Evolutionary conservation across 2,797 vertebrate genomes (phyloP).

Genomic region (Holocentrus rufus): DNA sequence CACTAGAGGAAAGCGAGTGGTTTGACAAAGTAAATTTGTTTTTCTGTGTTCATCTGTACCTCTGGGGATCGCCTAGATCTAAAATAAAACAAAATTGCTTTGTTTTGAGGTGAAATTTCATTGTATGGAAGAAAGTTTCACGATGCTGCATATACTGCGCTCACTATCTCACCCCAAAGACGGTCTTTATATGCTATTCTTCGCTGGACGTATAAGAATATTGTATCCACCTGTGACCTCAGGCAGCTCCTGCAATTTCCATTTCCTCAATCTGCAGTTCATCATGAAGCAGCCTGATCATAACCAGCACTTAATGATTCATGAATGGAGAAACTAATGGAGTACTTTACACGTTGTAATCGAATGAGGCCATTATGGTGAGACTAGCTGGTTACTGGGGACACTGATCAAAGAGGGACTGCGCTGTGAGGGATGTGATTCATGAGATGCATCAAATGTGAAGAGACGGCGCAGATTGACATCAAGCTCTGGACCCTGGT

Average conservation of each 20-base stretch:
- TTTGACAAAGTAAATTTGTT: slow-evolving; percentile 52
- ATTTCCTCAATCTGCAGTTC: slow-evolving; percentile 79
- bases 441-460: slow-evolving; percentile 68
- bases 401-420: slow-evolving; percentile 78
- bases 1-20: slow-evolving; percentile 29
- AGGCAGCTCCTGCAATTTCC: slow-evolving; percentile 70
- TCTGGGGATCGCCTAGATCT: slow-evolving; percentile 38
- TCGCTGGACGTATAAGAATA: slow-evolving; percentile 68
- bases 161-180: slow-evolving; percentile 34
- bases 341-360: slow-evolving; percentile 83
- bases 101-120: slow-evolving; percentile 38
- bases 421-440: slow-evolving; percentile 59
- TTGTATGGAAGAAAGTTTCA: slow-evolving; percentile 2
- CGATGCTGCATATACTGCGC: slow-evolving; percentile 27
- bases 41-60: slow-evolving; percentile 44
- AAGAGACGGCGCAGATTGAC: slow-evolving; percentile 59
- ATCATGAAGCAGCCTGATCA: slow-evolving; percentile 79
- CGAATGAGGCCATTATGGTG: slow-evolving; percentile 80
- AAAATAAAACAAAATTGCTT: slow-evolving; percentile 49
- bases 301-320: slow-evolving; percentile 84
- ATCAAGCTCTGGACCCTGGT: slow-evolving; percentile 63
- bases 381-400: slow-evolving; percentile 77
- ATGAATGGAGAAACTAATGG: slow-evolving; percentile 83
- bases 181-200: slow-evolving; percentile 55
- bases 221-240: slow-evolving; percentile 72